Base-by-base conservation (phyloP, 2,113 vertebrate species). In the Alaudala cheleensis region DNA sequence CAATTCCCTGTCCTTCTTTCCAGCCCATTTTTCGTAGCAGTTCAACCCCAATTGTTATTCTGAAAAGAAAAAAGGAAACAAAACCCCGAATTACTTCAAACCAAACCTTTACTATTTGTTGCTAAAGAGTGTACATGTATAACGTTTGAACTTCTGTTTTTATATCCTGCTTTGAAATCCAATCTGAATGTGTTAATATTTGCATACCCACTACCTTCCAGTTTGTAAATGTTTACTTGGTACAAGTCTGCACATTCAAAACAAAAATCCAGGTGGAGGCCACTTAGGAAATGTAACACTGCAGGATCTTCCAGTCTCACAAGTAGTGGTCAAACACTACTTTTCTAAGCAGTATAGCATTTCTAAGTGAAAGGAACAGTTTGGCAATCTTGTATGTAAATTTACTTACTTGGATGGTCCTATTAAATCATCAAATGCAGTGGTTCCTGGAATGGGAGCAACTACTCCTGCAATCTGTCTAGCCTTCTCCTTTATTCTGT, bases 1-100 rank as follows among this genome's bases (percentile, higher is more conserved):
- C 99, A 24, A 99, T 95, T 16, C 99, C 99, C 96, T 99, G 99
- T 21, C 99, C 99, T 89, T 99, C 99, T 92, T 98, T 99, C 99
- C 99, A 99, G 45, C 99, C 99, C 99, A 99, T 99, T 97, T 97
- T 99, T 95, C 97, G 96, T 93, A 99, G 97, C 64, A 99, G 95
- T 96, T 99, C 98, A 94, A 99, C 98, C 24, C 99, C 99, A 40
- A 99, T 61, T 42, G 99, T 99, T 33, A 98, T 98, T 96, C 99
- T 99, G 97, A 81, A 66, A 47, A 84, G 11, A 62, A 86, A 92
- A 77, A 81, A 40, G 4, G 10, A 11, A 57, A 39, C 47, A 61
- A 54, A 67, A 0, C 17, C 9, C 42, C 6, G 20, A 47, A 18
- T 33, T 50, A 44, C 58, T 47, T 74, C 37, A 57, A 91, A 50